A percentile compares a stretch with the other conserved stretches of the same genome.
Evolutionary conservation across 2,888 invertebrate genomes (phyloP).

Genomic region (Chydorus sphaericus): DNA sequence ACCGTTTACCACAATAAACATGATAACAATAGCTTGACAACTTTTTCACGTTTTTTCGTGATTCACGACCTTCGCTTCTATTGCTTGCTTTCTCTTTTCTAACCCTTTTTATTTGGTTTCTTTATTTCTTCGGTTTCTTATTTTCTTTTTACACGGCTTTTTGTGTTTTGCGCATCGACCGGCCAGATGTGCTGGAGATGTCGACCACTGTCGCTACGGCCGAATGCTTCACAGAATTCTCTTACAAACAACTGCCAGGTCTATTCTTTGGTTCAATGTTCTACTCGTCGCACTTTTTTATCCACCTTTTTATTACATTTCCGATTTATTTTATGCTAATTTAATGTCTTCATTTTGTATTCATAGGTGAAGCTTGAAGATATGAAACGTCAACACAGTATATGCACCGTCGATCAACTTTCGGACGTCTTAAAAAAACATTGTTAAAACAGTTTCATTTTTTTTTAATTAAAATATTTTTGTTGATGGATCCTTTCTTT

Average conservation of each 20-base stretch:
- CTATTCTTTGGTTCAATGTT: no score
- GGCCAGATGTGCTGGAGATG: slow-evolving; percentile 10
- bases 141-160: background rate
- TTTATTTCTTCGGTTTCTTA: background rate
- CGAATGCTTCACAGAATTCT: slow-evolving; percentile 12
- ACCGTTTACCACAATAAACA: background rate
- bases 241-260: slow-evolving; percentile 15
- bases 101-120: background rate
- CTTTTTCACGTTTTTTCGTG: background rate
- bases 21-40: background rate
- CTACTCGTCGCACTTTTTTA: no score
- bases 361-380: no score
- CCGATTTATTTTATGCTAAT: no score
- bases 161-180: background rate
- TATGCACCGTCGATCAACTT: no score
- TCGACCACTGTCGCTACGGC: slow-evolving; percentile 14
- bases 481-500: no score
- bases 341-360: no score
- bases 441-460: no score
- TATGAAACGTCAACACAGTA: no score
- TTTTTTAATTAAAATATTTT: no score
- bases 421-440: no score
- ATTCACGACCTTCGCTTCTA: background rate
- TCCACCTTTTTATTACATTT: no score
- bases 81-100: background rate